Evolutionary conservation across 2,888 invertebrate genomes (phyloP), one percentile per base, ranked within the genome.

Genomic region (Gastracanthus pulcherrimus): DNA sequence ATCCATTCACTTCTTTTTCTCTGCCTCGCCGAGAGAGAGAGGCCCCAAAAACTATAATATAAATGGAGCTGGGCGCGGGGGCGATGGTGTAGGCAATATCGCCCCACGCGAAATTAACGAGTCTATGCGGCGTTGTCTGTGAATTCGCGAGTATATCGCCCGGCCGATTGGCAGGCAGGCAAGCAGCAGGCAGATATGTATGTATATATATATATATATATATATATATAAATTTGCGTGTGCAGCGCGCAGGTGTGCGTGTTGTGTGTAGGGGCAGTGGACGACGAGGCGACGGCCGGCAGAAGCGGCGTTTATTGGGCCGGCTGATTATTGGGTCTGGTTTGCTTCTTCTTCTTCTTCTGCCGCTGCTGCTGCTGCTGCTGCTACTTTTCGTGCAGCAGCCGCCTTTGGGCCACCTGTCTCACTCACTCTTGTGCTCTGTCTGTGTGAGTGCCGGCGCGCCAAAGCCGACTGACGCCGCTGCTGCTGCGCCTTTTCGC

Each of bases 271-370:
- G 64, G 64, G 64, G 23, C 64, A 64, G 64, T 36, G 64, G 64
- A 38, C 64, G 64, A 34, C 29, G 45, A 4, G 41, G n/a, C 23
- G 48, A 36, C 13, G 36, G n/a, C n/a, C n/a, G n/a, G n/a, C n/a
- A n/a, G n/a, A n/a, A n/a, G 41, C 38, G 41, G 69, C 72, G 60
- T 62, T 80, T 75, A 80, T 80, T 75, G 81, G 76, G 62, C 72
- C 75, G 77, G 62, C 67, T 82, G 81, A 82, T 82, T 82, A 78
- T 82, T 74, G 81, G 81, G 78, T 82, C 78, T 79, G 82, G 64
- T 64, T 74, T 71, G 67, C 81, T 66, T 45, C 48, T 26, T n/a
- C n/a, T n/a, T n/a, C n/a, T n/a, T n/a, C n/a, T n/a, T n/a, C n/a
- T n/a, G n/a, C n/a, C n/a, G n/a, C n/a, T n/a, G n/a, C n/a, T n/a